Conservation (phyloP, 2,797 vertebrate species). For the Esox masquinongy region DNA sequence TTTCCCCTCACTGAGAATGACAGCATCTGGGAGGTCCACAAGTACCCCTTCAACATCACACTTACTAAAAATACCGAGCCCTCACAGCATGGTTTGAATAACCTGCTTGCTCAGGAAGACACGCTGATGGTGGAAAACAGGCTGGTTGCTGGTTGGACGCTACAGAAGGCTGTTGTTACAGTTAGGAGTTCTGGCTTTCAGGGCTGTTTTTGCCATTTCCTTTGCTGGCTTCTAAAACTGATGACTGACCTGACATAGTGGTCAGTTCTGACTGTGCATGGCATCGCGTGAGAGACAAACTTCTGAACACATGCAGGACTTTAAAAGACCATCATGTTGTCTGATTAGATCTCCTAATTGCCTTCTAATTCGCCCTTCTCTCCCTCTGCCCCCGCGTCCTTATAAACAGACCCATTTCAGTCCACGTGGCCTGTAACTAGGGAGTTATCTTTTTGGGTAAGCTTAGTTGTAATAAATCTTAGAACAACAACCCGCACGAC, state of each 20-base stretch:
- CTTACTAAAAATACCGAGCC: conserved; percentile 11
- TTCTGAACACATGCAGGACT: neutral
- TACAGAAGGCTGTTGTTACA: neutral
- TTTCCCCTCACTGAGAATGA: conserved; percentile 72
- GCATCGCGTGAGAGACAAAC: neutral
- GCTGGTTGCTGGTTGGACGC: neutral
- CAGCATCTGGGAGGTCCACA: conserved; percentile 63
- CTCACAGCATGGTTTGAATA: neutral
- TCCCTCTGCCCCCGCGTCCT: neutral
- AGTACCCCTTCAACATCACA: conserved; percentile 1
- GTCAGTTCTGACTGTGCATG: neutral
- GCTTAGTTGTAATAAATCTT: neutral
- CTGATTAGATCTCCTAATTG: neutral
- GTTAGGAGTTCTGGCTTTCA: neutral
- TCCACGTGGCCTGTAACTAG: neutral
- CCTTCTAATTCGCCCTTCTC: neutral
- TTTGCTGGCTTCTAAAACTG: neutral
- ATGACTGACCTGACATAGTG: neutral
- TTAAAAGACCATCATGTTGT: neutral
- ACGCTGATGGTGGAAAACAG: neutral
- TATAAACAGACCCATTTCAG: neutral
- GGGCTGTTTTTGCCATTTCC: neutral
- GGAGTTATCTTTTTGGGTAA: neutral
- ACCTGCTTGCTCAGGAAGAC: neutral
- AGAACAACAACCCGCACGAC: neutral